phyloP scores from a whole-genome alignment of 2,113 vertebrate genomes.

The Vulpes ferrilata region DNA sequence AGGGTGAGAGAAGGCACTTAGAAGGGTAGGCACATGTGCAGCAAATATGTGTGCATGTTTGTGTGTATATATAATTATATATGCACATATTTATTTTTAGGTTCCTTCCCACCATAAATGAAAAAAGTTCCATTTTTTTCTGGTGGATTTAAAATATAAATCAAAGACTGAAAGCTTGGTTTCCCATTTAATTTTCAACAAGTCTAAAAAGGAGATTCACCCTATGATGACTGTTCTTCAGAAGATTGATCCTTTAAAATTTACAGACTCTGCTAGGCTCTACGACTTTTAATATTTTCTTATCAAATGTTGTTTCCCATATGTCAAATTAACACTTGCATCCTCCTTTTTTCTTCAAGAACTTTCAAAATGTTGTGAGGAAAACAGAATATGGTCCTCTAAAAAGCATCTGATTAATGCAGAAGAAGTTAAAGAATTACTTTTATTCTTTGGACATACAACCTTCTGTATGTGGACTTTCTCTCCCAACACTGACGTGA shows the following conservation, averaged over 20 bases:
- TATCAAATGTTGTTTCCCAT: not conserved
- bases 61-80: not conserved
- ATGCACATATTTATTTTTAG: constrained; percentile 58
- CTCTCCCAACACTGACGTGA: not conserved
- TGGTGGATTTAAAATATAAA: constrained; percentile 64
- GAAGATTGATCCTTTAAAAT: not conserved
- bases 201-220: constrained; percentile 15
- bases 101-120: constrained; percentile 21
- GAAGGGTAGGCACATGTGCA: not conserved
- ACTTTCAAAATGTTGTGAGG: constrained; percentile 7
- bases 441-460: not conserved
- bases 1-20: not conserved
- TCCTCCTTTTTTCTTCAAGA: not conserved
- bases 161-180: constrained; percentile 33
- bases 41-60: constrained; percentile 37
- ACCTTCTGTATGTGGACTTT: not conserved
- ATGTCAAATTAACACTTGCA: not conserved
- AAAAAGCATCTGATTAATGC: not conserved
- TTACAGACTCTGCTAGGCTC: not conserved
- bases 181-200: constrained; percentile 61
- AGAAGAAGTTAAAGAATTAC: not conserved
- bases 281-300: constrained; percentile 19
- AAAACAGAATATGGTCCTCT: not conserved
- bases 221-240: not conserved
- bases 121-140: constrained; percentile 60